phyloP scores from a whole-genome alignment of 2,888 invertebrate species.

The Pseudolycoriella hygida region DNA sequence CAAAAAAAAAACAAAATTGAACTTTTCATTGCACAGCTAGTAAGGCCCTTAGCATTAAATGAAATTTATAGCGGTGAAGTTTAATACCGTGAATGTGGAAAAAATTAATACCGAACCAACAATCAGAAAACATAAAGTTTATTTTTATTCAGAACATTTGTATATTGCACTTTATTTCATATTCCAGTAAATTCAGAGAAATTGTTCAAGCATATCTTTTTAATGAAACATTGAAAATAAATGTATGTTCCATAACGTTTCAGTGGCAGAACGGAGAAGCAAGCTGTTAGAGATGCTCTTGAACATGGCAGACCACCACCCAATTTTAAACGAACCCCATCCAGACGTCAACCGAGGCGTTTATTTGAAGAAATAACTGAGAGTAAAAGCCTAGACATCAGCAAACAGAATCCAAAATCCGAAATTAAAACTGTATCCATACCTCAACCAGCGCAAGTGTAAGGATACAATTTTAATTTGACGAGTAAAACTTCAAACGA shows the following conservation, averaged over 20 bases:
- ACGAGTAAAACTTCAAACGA: constrained; percentile 10
- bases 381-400: constrained; percentile 30
- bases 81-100: too few species aligned
- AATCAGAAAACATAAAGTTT: too few species aligned
- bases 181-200: not conserved
- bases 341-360: constrained; percentile 53
- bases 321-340: constrained; percentile 59
- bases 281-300: constrained; percentile 27
- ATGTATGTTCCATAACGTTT: constrained; percentile 10
- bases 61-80: too few species aligned
- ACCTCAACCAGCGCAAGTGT: constrained; percentile 36
- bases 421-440: constrained; percentile 37
- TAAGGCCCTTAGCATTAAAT: too few species aligned
- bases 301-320: constrained; percentile 42
- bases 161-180: not conserved
- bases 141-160: too few species aligned
- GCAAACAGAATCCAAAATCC: constrained; percentile 15
- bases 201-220: not conserved
- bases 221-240: constrained; percentile 5
- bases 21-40: too few species aligned
- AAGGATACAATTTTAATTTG: constrained; percentile 16
- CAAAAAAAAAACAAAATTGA: too few species aligned
- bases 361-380: constrained; percentile 40
- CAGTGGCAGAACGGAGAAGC: constrained; percentile 46
- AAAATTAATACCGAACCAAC: too few species aligned